Base-by-base conservation (phyloP, 1,140 invertebrate genomes). In the Rhynchophorus ferrugineus region DNA sequence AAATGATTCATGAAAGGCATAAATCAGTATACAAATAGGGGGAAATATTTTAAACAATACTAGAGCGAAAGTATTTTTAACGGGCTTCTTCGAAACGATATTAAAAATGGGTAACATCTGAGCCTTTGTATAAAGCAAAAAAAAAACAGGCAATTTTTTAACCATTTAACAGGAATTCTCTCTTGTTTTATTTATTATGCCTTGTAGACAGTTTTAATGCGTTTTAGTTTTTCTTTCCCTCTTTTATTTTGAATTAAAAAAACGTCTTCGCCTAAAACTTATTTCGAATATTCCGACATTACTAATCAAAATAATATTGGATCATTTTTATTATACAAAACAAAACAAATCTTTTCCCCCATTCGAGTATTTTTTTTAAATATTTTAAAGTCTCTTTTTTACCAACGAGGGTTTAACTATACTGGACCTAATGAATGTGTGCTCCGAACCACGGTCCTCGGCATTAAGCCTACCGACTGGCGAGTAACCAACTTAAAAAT, bases 21-120 rank as follows among this genome's bases (percentile, higher is more conserved):
- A 41, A 41, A 41, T 41, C 38, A 41, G 38, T 41, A 19, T 41
- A 41, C 38, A 41, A 41, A 41, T 41, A 41, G 18, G 38, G 38
- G 17, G 18, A 41, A 41, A 41, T 41, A 41, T 41, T 41, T 41
- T 41, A 17, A 41, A 41, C 14, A 41, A 41, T 17, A 41, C 18
- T 8, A 41, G 18, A 41, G 38, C n/a, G 20, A 41, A 41, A 3
- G 17, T 14, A 41, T 41, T 41, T 37, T 41, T 41, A 41, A 41
- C 14, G 18, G 38, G 38, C 38, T 39, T 39, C n/a, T 8, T 17
- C 18, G 38, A 41, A 41, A 41, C 38, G 20, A 17, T 41, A 41
- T 41, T 41, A 41, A 41, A 41, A 41, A 20, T 17, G 14, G 38
- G 35, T 18, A 41, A 41, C 38, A 41, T 41, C 38, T 41, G 38